Evolutionary conservation across 2,888 invertebrate genomes (phyloP), one percentile per base, ranked within the genome.

Genomic region (Alsophila aescularia): DNA sequence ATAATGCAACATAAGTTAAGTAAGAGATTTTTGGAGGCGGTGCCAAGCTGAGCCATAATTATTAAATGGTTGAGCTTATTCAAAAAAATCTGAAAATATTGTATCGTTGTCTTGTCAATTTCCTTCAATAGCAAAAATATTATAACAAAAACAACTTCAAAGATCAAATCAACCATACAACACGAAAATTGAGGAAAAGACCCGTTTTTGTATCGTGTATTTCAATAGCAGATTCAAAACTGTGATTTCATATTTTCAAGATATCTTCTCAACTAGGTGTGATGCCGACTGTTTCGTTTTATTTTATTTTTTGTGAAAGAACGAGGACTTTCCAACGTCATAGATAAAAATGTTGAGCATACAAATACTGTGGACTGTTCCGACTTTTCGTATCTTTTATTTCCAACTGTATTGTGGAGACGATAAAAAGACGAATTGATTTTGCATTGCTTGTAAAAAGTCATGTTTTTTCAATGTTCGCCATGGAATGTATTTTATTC

Each of bases 321-420:
- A 36, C 43, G 14, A 16, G 24, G 50, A 62, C 56, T 56, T 58
- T 56, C 15, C 45, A 52, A 51, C 47, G 51, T 43, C 37, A 52
- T 52, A 51, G 62, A 62, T 62, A 64, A 58, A 61, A 47, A 61
- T 61, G 47, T 61, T 60, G 50, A 49, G 34, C 52, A 52, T 36
- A 58, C 53, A 63, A 58, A 60, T 50, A 51, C 42, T 40, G 48
- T 39, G 48, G 53, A 49, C 48, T 36, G 51, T 5, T 18, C 18
- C 15, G 24, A 58, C 44, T 27, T 24, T 51, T 39, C 16, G 58
- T 35, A 34, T 36, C 36, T 56, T 58, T 58, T 53, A 56, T 58
- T 53, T 51, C 27, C 9, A 48, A 42, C 39, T 45, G 44, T 44
- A 52, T 45, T 41, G 35, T 37, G 6, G 24, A 24, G 36, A 18